phyloP scores from a whole-genome alignment of 1,140 invertebrate species.

The Brachionus sp. region DNA sequence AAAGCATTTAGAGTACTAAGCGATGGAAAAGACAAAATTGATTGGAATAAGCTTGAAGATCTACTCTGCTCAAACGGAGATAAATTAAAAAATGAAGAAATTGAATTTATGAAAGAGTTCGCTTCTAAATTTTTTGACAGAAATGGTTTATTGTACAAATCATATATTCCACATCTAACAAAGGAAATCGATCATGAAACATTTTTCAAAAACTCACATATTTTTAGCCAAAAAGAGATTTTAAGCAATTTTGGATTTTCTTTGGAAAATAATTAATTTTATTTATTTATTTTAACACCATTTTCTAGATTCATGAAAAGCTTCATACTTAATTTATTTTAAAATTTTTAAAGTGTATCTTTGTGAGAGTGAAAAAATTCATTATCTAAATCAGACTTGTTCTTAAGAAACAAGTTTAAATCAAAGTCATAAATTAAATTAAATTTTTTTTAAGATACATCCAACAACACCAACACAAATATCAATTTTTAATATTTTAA shows the following conservation, averaged over 20 bases:
- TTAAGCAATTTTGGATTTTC: neutral
- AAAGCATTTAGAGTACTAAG: neutral
- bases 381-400: too few relatives aligned
- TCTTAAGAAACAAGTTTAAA: too few relatives aligned
- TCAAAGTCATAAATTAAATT: too few relatives aligned
- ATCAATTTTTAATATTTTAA: too few relatives aligned
- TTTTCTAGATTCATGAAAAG: too few relatives aligned
- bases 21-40: neutral
- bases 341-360: too few relatives aligned
- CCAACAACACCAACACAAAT: too few relatives aligned
- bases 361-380: too few relatives aligned
- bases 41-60: constrained; percentile 3
- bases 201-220: neutral
- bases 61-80: neutral
- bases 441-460: too few relatives aligned
- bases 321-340: too few relatives aligned
- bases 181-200: neutral
- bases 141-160: neutral
- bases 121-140: neutral
- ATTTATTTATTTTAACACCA: too few relatives aligned
- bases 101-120: neutral
- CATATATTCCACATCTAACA: neutral
- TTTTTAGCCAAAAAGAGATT: neutral
- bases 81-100: constrained; percentile 6
- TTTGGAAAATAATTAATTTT: too few relatives aligned